Evolutionary conservation across 2,888 invertebrate species (phyloP).

Genomic region (Synergus itoensis): DNA sequence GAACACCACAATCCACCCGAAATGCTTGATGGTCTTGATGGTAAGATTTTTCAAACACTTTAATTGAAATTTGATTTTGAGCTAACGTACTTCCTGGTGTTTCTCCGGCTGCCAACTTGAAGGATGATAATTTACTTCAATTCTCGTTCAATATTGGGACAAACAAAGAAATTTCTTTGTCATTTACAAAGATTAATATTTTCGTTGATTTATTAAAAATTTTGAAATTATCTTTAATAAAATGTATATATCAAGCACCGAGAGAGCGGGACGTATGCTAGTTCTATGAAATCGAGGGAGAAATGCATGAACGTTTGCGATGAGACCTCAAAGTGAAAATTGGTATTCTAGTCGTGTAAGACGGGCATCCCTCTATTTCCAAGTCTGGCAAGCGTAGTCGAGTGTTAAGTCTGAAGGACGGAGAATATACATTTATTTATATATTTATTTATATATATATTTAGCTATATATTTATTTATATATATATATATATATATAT

Average conservation of each 20-base stretch:
- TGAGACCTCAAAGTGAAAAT: conserved; percentile 70
- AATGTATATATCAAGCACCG: neutral
- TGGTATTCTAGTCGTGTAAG: conserved; percentile 74
- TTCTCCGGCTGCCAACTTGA: neutral
- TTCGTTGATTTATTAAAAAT: neutral
- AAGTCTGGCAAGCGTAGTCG: conserved; percentile 75
- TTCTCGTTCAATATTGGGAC: neutral
- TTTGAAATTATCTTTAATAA: neutral
- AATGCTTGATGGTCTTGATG: conserved; percentile 78
- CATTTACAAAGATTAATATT: neutral
- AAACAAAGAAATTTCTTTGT: no score
- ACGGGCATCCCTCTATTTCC: conserved; percentile 77
- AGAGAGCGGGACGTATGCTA: conserved; percentile 63
- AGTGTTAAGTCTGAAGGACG: conserved; percentile 69
- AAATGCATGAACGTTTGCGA: conserved; percentile 77
- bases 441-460: conserved; percentile 5
- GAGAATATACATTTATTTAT: conserved; percentile 60
- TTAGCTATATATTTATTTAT: conserved; percentile 29
- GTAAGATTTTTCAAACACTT: conserved; percentile 72
- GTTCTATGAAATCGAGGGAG: conserved; percentile 74
- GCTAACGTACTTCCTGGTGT: conserved; percentile 60
- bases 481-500: conserved; percentile 57
- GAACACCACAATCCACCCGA: conserved; percentile 77
- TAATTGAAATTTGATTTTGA: conserved; percentile 62
- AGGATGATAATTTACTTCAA: no score